Conservation (phyloP, 2,797 vertebrate genomes). For the Phrynocephalus forsythii region DNA sequence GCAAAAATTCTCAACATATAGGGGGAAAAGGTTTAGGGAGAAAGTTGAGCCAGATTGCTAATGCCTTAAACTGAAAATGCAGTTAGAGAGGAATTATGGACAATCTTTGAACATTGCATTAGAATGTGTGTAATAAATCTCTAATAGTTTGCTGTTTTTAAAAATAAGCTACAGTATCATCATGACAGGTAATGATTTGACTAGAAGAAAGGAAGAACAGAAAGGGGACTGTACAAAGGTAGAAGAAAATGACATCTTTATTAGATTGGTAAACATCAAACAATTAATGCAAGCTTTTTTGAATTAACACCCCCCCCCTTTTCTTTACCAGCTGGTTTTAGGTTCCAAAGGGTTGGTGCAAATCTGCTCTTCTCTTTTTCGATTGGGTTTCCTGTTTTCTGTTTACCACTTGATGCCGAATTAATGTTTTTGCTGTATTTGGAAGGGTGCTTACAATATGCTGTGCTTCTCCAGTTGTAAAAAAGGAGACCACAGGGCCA, state of each 20-base stretch:
- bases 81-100: neutral
- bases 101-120: neutral
- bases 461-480: neutral
- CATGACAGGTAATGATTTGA: neutral
- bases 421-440: neutral
- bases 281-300: too few species aligned
- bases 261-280: too few species aligned
- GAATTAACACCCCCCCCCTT: too few species aligned
- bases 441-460: neutral
- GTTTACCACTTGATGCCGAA: neutral
- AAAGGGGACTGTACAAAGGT: neutral
- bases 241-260: too few species aligned
- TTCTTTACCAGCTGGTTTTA: neutral
- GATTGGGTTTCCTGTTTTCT: neutral
- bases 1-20: neutral
- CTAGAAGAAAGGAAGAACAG: neutral
- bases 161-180: too few species aligned
- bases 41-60: neutral
- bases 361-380: neutral
- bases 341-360: neutral
- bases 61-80: slow-evolving; percentile 7
- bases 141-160: neutral
- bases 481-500: neutral
- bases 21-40: neutral
- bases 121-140: neutral